Evolutionary conservation across 2,113 vertebrate genomes (phyloP), one percentile per base, ranked within the genome.

Genomic region (Saguinus midas): DNA sequence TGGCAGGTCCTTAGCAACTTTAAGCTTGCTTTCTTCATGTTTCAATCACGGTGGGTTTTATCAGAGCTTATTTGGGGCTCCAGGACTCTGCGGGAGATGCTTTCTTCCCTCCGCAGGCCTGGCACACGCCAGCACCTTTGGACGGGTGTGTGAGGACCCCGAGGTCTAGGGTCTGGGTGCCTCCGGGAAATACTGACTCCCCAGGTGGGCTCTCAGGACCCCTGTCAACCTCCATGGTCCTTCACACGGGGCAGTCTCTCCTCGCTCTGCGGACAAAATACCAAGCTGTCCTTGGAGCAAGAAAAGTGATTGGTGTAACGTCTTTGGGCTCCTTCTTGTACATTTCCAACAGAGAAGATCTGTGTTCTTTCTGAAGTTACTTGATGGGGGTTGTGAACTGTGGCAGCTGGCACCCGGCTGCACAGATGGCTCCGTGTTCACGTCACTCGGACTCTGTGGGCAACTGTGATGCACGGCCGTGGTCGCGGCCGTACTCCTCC

Each of bases 361-460:
- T 55, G 84, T 66, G 52, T 66, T 73, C 5, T 57, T 87, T 32
- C 72, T 57, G 64, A 76, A 84, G 45, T 90, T 50, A 68, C 55
- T 48, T 89, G 86, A 66, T 83, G 90, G 57, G 73, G 66, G 23
- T 23, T 70, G 57, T 93, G 57, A 88, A n/a, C n/a, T 12, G 64
- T 8, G 32, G 75, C 32, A 72, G 81, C 78, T 57, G 37, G 84
- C 48, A 75, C 12, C 58, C 21, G 76, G 25, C 55, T 3, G 11
- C 27, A 9, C 25, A 5, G 9, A 18, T 9, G 21, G 50, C 20
- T 43, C 50, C 1, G 3, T 11, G 68, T 6, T 18, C 32, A 35
- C 0, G 43, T 35, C 29, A 2, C 12, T 40, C 5, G 1, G 14
- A 27, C n/a, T 8, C 18, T n/a, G 3, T 16, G 0, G 13, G 52